phyloP scores from a whole-genome alignment of 1,140 invertebrate species.

The Spodoptera frugiperda region DNA sequence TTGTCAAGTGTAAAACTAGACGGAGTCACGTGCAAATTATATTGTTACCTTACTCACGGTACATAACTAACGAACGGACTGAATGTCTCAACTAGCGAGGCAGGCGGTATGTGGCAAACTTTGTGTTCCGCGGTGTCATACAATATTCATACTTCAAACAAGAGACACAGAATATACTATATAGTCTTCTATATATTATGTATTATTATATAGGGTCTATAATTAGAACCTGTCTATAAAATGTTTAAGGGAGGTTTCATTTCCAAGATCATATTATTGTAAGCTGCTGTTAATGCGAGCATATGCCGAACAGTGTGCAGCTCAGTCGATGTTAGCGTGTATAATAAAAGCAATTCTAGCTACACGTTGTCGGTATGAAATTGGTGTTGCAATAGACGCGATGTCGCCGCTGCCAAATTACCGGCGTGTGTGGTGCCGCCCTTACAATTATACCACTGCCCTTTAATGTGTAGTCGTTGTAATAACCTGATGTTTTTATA shows the following conservation, averaged over 20 bases:
- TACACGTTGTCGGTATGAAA: slow-evolving; percentile 59
- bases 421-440: slow-evolving; percentile 47
- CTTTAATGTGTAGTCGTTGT: slow-evolving; percentile 43
- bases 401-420: slow-evolving; percentile 63
- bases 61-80: slow-evolving; percentile 18
- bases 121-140: neutral
- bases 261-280: neutral
- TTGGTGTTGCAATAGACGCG: slow-evolving; percentile 62
- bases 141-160: too few species aligned
- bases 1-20: slow-evolving; percentile 62
- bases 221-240: neutral
- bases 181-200: too few species aligned
- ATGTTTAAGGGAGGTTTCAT: neutral
- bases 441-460: slow-evolving; percentile 48
- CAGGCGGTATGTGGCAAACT: slow-evolving; percentile 10
- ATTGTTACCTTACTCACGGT: slow-evolving; percentile 26
- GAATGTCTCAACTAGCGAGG: slow-evolving; percentile 20
- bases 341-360: slow-evolving; percentile 64
- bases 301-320: neutral
- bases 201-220: neutral
- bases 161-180: too few species aligned
- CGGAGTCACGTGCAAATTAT: slow-evolving; percentile 42
- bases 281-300: slow-evolving; percentile 9
- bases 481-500: slow-evolving; percentile 48
- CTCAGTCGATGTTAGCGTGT: slow-evolving; percentile 41